Base-by-base conservation (phyloP, 2,888 invertebrate species). In the Eupeodes luniger region DNA sequence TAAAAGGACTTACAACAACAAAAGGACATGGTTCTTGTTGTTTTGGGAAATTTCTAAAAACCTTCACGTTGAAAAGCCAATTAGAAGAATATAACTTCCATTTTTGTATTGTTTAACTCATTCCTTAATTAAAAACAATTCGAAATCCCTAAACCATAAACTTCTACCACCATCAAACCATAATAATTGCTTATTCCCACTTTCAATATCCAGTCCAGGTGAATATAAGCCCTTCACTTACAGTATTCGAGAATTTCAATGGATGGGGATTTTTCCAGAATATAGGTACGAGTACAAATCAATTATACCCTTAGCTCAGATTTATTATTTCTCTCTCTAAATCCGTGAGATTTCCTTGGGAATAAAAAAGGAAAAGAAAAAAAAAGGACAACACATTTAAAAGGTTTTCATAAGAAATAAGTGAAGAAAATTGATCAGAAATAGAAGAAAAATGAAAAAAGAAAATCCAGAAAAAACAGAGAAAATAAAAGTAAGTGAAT, bases 91-190 rank as follows among this genome's bases (percentile, higher is more conserved):
- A 4, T 4, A 19, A 47, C 12, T 12, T 12, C 47, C 47, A 4
- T 11, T 19, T 55, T 9, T 27, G 27, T 27, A 27, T 11, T 11
- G 10, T 27, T 40, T 40, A 27, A 4, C 1, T 27, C 19, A 11
- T 55, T 55, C 34, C 34, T n/a, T 36, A 59, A 57, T 27, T 34
- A 57, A 57, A 57, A 27, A 57, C 34, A 57, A 57, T 57, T 57
- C 9, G 10, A 14, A 40, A 40, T 5, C 40, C 2, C 27, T 27
- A 27, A 14, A 27, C 34, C 27, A 34, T 27, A 57, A 57, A 34
- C 27, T 11, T 34, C 2, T 3, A 47, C 4, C 10, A 47, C 27
- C 27, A 27, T 27, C 27, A 27, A 27, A 14, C 14, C 9, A 40
- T 40, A 40, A n/a, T 14, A 36, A n/a, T 14, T 14, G 7, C 34